Conservation (phyloP, 2,113 vertebrate genomes). For the Sisor rabdophorus region DNA sequence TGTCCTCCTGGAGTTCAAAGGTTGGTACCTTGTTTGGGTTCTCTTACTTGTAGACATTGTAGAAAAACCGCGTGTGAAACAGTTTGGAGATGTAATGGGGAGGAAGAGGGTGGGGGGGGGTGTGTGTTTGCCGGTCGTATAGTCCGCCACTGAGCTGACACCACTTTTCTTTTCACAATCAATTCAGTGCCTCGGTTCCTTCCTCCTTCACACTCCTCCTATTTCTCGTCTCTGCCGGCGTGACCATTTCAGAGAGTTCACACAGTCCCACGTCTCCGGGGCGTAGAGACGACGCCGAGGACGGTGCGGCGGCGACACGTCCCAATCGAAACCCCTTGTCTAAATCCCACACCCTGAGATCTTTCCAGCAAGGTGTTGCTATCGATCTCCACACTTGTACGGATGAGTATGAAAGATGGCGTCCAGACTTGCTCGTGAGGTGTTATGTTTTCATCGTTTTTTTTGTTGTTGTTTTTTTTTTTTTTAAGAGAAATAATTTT, state of each 20-base stretch:
- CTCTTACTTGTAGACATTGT: no score
- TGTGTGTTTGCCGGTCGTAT: no score
- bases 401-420: conserved; percentile 37
- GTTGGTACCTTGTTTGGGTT: no score
- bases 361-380: conserved; percentile 24
- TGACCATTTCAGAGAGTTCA: conserved; percentile 32
- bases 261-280: conserved; percentile 17
- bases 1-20: no score
- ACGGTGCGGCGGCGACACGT: conserved; percentile 6
- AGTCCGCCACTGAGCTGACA: no score
- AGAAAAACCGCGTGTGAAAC: no score
- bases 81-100: no score
- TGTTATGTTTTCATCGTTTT: not conserved
- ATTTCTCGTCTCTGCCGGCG: not conserved
- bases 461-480: not conserved
- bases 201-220: not conserved
- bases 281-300: conserved; percentile 15
- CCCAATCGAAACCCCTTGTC: conserved; percentile 28
- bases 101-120: no score
- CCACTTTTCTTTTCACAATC: no score
- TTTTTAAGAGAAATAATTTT: not conserved
- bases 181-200: not conserved
- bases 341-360: conserved; percentile 50
- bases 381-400: conserved; percentile 47
- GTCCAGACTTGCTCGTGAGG: conserved; percentile 42